Conservation (phyloP, 30 jellyfish, hydroid and myxozoan genomes). For the Chrysaora quinquecirrha region DNA sequence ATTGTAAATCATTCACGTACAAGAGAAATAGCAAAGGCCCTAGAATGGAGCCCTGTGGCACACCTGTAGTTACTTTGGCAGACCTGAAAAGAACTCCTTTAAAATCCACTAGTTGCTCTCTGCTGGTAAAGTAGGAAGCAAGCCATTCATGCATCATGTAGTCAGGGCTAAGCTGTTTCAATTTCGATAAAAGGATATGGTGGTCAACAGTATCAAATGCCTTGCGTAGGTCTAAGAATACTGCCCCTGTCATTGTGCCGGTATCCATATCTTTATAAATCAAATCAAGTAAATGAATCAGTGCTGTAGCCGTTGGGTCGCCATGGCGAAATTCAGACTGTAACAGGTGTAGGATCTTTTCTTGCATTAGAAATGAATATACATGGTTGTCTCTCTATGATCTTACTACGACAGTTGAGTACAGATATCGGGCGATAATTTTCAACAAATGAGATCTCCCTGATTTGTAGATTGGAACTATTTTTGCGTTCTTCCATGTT, state of each 20-base stretch:
- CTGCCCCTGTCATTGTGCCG: conserved; percentile 3
- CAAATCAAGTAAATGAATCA: conserved; percentile 3
- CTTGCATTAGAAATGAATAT: conserved; percentile 20
- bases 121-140: neutral
- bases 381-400: conserved; percentile 32
- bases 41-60: conserved; percentile 29
- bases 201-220: conserved; percentile 18
- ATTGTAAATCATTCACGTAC: conserved; percentile 27
- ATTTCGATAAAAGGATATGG: neutral
- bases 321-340: conserved; percentile 19
- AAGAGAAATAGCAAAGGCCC: conserved; percentile 42
- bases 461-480: conserved; percentile 27
- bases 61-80: conserved; percentile 6
- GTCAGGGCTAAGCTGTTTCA: neutral
- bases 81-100: neutral
- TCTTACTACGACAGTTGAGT: conserved; percentile 36
- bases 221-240: conserved; percentile 24
- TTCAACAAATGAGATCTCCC: neutral
- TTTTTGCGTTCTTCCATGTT: conserved; percentile 26
- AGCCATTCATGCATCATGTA: neutral
- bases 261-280: conserved; percentile 18
- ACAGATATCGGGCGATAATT: conserved; percentile 37
- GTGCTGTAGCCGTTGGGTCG: conserved; percentile 39
- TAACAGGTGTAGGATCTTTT: conserved; percentile 3
- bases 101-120: conserved; percentile 10